phyloP scores from a whole-genome alignment of 37 sponge, comb jelly and placozoan genomes.

The Cladorhizidae sp. region DNA sequence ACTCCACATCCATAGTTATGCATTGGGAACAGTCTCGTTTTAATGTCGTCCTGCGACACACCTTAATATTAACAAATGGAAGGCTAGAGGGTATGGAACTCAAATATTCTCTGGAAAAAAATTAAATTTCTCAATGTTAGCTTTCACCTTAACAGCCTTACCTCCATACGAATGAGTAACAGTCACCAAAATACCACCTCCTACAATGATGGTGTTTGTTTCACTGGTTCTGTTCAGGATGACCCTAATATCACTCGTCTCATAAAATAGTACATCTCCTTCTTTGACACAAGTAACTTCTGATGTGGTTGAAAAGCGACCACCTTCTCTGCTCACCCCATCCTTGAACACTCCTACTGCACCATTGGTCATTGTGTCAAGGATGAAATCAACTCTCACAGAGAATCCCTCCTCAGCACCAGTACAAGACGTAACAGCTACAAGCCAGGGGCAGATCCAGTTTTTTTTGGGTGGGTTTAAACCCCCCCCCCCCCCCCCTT shows the following conservation, averaged over 20 bases:
- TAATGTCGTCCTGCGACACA: no score
- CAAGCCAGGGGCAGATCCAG: no score
- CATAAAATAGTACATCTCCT: neutral
- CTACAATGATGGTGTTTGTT: neutral
- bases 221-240: neutral
- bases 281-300: neutral
- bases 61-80: no score
- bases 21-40: no score
- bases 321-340: slow-evolving; percentile 30
- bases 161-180: neutral
- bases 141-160: neutral
- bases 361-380: slow-evolving; percentile 11
- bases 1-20: no score
- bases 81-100: no score
- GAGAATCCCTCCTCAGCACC: neutral
- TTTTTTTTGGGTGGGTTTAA: no score
- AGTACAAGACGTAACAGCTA: slow-evolving; percentile 20
- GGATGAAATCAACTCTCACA: slow-evolving; percentile 52
- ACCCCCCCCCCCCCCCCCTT: no score
- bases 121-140: no score
- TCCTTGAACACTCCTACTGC: slow-evolving; percentile 29
- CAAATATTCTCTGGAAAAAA: no score
- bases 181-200: neutral
- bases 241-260: neutral
- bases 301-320: neutral